These are phyloP conservation scores for Ciconia maguari DNA, from an alignment of 2,113 vertebrate species.

Conservation along the genomic window DNA sequence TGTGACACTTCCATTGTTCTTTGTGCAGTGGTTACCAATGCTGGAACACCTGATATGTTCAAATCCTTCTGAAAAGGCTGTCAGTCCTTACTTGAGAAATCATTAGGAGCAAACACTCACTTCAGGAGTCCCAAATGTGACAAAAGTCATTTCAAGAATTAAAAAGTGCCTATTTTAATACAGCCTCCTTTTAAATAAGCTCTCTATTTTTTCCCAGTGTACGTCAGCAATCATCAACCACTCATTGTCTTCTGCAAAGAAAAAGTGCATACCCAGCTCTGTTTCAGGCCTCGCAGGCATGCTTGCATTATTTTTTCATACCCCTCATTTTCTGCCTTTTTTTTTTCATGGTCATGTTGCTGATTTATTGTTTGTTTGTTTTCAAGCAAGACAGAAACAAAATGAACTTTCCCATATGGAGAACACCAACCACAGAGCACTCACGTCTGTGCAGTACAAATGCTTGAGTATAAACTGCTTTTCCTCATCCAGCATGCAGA, in stretches of 20 bases:
- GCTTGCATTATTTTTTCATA: not conserved
- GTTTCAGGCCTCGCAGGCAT: not conserved
- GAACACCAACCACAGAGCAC: conserved; percentile 37
- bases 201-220: not conserved
- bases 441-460: conserved; percentile 38
- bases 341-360: not conserved
- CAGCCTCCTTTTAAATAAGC: not conserved
- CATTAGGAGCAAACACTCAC: not conserved
- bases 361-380: conserved; percentile 63
- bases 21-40: not conserved
- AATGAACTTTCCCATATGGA: conserved; percentile 62
- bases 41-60: not conserved
- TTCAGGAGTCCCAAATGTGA: conserved; percentile 7
- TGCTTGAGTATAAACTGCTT: not conserved
- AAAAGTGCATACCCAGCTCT: not conserved
- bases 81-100: not conserved
- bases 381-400: conserved; percentile 54
- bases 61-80: not conserved
- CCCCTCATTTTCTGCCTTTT: not conserved
- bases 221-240: not conserved
- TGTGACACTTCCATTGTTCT: not conserved
- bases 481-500: conserved; percentile 38
- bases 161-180: conserved; percentile 8
- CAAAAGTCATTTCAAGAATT: conserved; percentile 26
- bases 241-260: not conserved